Evolutionary conservation across 2,113 vertebrate genomes (phyloP).

Genomic region (Trachemys scripta): DNA sequence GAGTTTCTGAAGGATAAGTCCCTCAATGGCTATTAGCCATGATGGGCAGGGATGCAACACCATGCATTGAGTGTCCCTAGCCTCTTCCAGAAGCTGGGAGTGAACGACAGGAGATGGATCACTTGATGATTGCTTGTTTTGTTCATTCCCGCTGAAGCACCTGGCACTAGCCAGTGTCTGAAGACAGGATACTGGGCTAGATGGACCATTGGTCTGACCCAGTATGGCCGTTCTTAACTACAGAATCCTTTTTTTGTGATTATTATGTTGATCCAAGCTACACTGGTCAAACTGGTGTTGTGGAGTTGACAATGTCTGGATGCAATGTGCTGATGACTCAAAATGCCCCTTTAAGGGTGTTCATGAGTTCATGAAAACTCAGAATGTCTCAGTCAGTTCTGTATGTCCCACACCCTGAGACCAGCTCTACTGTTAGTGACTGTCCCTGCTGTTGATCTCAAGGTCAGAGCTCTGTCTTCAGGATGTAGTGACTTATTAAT

Average conservation of each 20-base stretch:
- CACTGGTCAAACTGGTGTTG: neutral
- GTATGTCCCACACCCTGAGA: neutral
- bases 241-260: neutral
- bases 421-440: neutral
- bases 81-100: neutral
- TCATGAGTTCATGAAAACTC: accelerated
- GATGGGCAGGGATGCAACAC: neutral
- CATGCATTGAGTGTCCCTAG: neutral
- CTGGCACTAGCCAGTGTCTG: neutral
- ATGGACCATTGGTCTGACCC: neutral
- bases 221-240: neutral
- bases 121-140: neutral
- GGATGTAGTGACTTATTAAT: neutral
- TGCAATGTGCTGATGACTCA: neutral
- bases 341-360: neutral
- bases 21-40: neutral
- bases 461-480: neutral
- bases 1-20: neutral
- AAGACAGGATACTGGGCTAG: neutral
- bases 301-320: neutral
- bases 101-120: neutral
- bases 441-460: neutral
- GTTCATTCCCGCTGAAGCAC: neutral
- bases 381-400: neutral
- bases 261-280: neutral